phyloP scores from a whole-genome alignment of 2,888 invertebrate genomes.

The Matsumyia berberina region DNA sequence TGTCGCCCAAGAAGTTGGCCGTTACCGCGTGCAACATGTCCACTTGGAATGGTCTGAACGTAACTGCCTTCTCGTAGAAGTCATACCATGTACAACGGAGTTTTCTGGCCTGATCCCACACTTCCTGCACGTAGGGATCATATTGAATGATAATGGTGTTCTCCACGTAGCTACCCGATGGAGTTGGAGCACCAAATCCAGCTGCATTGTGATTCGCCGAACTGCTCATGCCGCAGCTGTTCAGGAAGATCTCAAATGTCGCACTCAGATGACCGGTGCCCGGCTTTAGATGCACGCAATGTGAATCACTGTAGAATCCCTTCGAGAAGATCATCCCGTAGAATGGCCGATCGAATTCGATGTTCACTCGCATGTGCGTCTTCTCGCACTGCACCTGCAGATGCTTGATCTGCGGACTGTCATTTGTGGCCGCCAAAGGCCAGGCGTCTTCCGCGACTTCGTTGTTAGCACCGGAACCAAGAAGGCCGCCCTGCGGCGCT shows the following conservation, averaged over 20 bases:
- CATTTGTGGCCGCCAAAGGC: slow-evolving; percentile 92
- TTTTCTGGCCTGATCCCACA: slow-evolving; percentile 96
- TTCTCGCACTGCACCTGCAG: slow-evolving; percentile 97
- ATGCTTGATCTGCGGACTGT: slow-evolving; percentile 96
- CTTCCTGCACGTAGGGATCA: slow-evolving; percentile 97
- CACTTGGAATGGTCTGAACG: slow-evolving; percentile 97
- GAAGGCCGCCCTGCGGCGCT: slow-evolving; percentile 80
- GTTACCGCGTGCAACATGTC: slow-evolving; percentile 98
- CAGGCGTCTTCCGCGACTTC: slow-evolving; percentile 91
- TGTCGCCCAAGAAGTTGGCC: slow-evolving; percentile 97
- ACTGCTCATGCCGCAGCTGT: slow-evolving; percentile 96
- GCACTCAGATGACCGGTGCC: slow-evolving; percentile 96
- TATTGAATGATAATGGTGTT: slow-evolving; percentile 98
- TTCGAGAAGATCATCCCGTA: slow-evolving; percentile 98
- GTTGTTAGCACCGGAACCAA: slow-evolving; percentile 83
- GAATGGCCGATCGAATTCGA: slow-evolving; percentile 97
- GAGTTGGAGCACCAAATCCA: slow-evolving; percentile 93
- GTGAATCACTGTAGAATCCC: slow-evolving; percentile 95
- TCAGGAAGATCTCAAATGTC: slow-evolving; percentile 96
- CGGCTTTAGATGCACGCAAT: slow-evolving; percentile 95
- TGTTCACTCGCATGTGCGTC: slow-evolving; percentile 97
- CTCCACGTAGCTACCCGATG: slow-evolving; percentile 96
- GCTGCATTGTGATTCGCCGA: slow-evolving; percentile 95
- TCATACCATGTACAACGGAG: slow-evolving; percentile 98
- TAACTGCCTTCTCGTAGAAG: slow-evolving; percentile 97